These are phyloP conservation scores for Palythoa caribaeorum DNA, from an alignment of 92 coral and sea anemone genomes.

Conservation along the genomic window DNA sequence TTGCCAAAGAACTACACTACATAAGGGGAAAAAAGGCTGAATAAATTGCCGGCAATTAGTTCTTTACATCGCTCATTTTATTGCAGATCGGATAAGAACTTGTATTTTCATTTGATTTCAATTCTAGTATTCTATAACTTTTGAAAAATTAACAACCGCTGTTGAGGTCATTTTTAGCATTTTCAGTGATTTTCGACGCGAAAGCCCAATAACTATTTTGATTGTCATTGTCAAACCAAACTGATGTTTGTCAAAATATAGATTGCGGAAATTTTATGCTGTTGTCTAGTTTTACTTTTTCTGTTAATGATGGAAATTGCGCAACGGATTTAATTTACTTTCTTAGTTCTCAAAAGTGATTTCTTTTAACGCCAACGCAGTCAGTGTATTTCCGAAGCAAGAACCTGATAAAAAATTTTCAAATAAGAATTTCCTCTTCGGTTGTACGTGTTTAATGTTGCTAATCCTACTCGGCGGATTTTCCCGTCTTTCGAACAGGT, in stretches of 20 bases:
- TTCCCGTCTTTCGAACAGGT: slow-evolving; percentile 25
- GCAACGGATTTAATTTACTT: background rate
- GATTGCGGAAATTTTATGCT: no score
- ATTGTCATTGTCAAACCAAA: background rate
- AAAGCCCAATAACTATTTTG: background rate
- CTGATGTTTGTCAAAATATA: background rate
- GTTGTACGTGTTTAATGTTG: background rate
- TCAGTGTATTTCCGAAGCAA: background rate
- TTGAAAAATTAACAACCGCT: no score
- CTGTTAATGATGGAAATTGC: background rate
- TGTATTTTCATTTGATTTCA: no score
- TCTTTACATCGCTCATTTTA: background rate
- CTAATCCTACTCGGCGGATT: background rate
- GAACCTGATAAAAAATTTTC: background rate
- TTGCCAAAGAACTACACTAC: background rate
- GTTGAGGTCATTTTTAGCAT: no score
- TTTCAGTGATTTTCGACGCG: background rate
- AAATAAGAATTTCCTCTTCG: background rate
- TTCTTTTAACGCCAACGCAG: background rate
- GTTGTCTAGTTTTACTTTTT: background rate
- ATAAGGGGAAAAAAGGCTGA: background rate
- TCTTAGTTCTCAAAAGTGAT: background rate
- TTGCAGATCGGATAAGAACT: no score
- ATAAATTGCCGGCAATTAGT: no score
- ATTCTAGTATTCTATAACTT: no score